Evolutionary conservation across 2,113 vertebrate species (phyloP).

Genomic region (Ia io): DNA sequence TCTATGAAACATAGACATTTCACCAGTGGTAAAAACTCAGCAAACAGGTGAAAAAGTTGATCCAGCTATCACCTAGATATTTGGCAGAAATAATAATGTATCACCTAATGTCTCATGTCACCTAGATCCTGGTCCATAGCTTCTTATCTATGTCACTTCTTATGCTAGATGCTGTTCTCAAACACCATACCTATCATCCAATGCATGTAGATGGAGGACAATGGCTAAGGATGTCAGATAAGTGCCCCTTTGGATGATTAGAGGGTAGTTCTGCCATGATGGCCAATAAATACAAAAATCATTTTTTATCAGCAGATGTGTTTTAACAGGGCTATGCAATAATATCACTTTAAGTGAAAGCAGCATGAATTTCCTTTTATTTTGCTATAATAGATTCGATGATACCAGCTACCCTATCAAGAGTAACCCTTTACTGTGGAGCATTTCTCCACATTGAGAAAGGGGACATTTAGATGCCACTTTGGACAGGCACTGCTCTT

Average conservation of each 20-base stretch:
- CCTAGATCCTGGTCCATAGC: not conserved
- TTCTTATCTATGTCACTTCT: not conserved
- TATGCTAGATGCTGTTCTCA: not conserved
- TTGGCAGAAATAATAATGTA: not conserved
- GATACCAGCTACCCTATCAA: not conserved
- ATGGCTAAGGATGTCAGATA: not conserved
- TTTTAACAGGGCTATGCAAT: constrained; percentile 31
- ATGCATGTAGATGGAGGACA: not conserved
- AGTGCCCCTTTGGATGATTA: not conserved
- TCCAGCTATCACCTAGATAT: not conserved
- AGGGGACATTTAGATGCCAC: not conserved
- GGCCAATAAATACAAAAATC: not conserved
- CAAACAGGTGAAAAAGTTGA: not conserved
- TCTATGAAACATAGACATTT: not conserved
- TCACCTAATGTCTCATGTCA: not conserved
- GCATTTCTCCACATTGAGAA: not conserved
- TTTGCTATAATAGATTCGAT: constrained; percentile 43
- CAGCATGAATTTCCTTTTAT: constrained; percentile 52
- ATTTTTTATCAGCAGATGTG: constrained; percentile 35
- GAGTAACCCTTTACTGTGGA: not conserved
- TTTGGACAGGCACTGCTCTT: not conserved
- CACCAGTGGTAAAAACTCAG: not conserved
- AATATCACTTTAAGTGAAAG: constrained; percentile 36
- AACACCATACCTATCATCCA: not conserved
- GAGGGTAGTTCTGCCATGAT: not conserved